Conservation (phyloP, 2,113 vertebrate species). For the Entosphenus tridentatus region DNA sequence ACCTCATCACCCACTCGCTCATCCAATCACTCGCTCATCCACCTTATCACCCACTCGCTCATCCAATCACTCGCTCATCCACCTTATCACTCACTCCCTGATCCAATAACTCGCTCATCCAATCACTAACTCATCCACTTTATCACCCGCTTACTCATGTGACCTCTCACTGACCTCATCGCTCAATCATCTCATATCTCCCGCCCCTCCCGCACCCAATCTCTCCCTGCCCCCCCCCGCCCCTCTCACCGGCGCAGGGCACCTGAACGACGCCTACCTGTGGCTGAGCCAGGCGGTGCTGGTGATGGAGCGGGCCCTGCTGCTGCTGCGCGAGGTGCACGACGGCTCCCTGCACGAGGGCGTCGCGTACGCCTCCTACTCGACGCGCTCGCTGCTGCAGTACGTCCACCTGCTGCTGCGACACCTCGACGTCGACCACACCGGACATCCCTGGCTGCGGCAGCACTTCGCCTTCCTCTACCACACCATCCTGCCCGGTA, state of each 20-base stretch:
- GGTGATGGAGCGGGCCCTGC: conserved; percentile 90
- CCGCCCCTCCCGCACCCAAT: too few relatives aligned
- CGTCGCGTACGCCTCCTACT: conserved; percentile 86
- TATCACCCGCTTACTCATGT: too few relatives aligned
- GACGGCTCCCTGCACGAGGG: conserved; percentile 90
- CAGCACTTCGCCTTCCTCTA: conserved; percentile 94
- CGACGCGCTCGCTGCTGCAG: conserved; percentile 78
- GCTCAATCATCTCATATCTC: too few relatives aligned
- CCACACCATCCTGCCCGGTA: conserved; percentile 73
- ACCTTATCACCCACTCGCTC: too few relatives aligned
- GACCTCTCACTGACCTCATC: too few relatives aligned
- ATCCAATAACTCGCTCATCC: too few relatives aligned
- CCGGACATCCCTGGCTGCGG: conserved; percentile 74
- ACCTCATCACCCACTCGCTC: too few relatives aligned
- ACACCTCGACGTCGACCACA: conserved; percentile 76
- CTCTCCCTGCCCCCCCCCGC: too few relatives aligned
- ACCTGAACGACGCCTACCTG: conserved; percentile 81
- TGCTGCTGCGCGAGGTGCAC: conserved; percentile 59
- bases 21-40: too few relatives aligned
- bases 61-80: too few relatives aligned
- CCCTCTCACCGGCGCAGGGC: conserved; percentile 26
- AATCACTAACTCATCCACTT: too few relatives aligned
- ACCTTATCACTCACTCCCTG: too few relatives aligned
- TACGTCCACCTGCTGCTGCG: conserved; percentile 85
- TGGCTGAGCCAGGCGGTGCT: conserved; percentile 79